Evolutionary conservation across 1,140 invertebrate genomes (phyloP).

Genomic region (Subanguina moxae): DNA sequence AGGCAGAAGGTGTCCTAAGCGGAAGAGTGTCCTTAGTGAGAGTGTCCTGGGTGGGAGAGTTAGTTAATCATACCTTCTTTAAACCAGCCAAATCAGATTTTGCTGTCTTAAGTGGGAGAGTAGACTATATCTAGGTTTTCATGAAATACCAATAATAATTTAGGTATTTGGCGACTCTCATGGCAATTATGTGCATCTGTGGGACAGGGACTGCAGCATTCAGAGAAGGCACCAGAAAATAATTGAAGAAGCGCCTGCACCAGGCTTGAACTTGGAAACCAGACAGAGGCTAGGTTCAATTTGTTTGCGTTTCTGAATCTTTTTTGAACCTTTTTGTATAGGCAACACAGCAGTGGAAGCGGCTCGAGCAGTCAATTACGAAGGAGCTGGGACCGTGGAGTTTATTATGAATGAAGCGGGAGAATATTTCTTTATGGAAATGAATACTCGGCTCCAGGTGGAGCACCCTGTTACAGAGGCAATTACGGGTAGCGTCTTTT

Average conservation of each 20-base stretch:
- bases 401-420: slow-evolving; percentile 96
- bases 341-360: slow-evolving; percentile 82
- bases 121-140: slow-evolving; percentile 62
- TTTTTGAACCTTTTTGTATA: slow-evolving; percentile 4
- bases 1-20: no score
- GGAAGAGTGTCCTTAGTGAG: no score
- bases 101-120: not conserved
- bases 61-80: no score
- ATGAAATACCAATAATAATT: no score
- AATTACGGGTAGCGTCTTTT: slow-evolving; percentile 72
- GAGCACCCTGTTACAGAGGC: slow-evolving; percentile 91
- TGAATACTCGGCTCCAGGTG: slow-evolving; percentile 80
- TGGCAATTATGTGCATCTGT: slow-evolving; percentile 70
- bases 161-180: slow-evolving; percentile 64
- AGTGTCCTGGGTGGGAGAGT: no score
- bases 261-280: slow-evolving; percentile 66
- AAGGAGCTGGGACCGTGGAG: slow-evolving; percentile 92
- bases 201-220: slow-evolving; percentile 79
- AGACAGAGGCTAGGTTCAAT: slow-evolving; percentile 68
- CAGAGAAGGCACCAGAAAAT: slow-evolving; percentile 92
- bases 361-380: slow-evolving; percentile 83
- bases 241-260: slow-evolving; percentile 93
- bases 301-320: not conserved
- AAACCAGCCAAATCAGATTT: no score
- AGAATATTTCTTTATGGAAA: slow-evolving; percentile 84